Percentiles rank a stretch among this genome's conserved stretches.
These are phyloP conservation scores for Passerina amoena DNA, from an alignment of 2,113 vertebrate genomes.

Conservation along the genomic window DNA sequence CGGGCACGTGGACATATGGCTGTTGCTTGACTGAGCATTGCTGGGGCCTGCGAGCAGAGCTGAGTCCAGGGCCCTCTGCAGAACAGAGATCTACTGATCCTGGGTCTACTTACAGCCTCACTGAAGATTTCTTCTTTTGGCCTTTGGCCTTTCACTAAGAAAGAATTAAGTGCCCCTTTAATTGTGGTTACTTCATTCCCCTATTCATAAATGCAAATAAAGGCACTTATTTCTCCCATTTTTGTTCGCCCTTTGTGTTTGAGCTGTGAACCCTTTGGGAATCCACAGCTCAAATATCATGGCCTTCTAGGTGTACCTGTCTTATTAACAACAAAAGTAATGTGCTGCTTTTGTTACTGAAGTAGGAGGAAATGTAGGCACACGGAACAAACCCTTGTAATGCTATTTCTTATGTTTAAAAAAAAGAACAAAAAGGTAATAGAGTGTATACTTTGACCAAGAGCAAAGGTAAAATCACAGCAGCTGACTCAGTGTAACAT, in stretches of 20 bases:
- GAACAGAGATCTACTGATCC: not conserved
- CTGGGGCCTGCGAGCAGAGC: not conserved
- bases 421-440: slow-evolving; percentile 18
- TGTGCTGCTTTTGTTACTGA: not conserved
- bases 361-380: slow-evolving; percentile 14
- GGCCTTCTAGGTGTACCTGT: not conserved
- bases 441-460: slow-evolving; percentile 6
- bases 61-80: not conserved
- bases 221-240: not conserved
- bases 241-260: not conserved
- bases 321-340: slow-evolving; percentile 1
- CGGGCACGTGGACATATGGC: rapidly evolving
- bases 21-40: not conserved
- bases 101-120: not conserved
- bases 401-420: slow-evolving; percentile 1
- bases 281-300: not conserved
- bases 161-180: not conserved
- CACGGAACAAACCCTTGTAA: not conserved
- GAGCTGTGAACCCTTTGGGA: not conserved
- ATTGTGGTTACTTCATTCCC: not conserved
- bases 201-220: slow-evolving; percentile 21
- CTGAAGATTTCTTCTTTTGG: not conserved
- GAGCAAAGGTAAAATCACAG: slow-evolving; percentile 51
- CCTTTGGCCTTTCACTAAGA: not conserved
- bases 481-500: slow-evolving; percentile 45